Evolutionary conservation across 2,888 invertebrate species (phyloP).

Genomic region (Parnassius orleans): DNA sequence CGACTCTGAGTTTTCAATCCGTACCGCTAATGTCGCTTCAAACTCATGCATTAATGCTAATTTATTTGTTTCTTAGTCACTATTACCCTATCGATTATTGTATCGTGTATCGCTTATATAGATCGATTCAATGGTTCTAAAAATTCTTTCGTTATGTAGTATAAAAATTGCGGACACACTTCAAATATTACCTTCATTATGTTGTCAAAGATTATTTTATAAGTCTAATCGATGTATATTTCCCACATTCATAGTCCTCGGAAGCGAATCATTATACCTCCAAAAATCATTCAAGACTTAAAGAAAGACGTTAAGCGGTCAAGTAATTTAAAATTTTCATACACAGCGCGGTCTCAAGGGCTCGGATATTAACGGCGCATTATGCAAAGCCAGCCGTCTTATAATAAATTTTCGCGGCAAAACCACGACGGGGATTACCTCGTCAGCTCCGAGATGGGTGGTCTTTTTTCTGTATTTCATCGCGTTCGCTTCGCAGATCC

Average conservation of each 20-base stretch:
- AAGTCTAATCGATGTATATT: no score
- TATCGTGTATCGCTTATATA: no score
- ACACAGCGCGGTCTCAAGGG: slow-evolving; percentile 30
- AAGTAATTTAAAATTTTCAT: slow-evolving; percentile 34
- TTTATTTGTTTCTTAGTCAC: no score
- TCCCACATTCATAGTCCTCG: not conserved
- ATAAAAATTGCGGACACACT: no score
- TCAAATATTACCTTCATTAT: no score
- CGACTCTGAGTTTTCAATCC: no score
- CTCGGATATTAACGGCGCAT: slow-evolving; percentile 48
- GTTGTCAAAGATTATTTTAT: no score
- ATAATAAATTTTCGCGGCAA: slow-evolving; percentile 57
- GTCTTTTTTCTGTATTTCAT: slow-evolving; percentile 61
- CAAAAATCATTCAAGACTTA: not conserved
- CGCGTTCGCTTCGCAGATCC: slow-evolving; percentile 48
- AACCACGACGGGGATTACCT: slow-evolving; percentile 53
- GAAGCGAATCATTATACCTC: not conserved
- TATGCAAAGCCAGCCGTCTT: slow-evolving; percentile 55
- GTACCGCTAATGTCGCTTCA: no score
- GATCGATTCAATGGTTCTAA: no score
- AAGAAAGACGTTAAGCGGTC: slow-evolving; percentile 28
- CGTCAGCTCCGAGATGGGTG: slow-evolving; percentile 53
- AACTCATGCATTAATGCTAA: no score
- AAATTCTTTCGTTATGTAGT: no score
- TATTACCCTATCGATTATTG: no score